Percentiles rank a stretch among this genome's conserved stretches.
Evolutionary conservation across 2,888 invertebrate species (phyloP).

Genomic region (Spodoptera exigua): DNA sequence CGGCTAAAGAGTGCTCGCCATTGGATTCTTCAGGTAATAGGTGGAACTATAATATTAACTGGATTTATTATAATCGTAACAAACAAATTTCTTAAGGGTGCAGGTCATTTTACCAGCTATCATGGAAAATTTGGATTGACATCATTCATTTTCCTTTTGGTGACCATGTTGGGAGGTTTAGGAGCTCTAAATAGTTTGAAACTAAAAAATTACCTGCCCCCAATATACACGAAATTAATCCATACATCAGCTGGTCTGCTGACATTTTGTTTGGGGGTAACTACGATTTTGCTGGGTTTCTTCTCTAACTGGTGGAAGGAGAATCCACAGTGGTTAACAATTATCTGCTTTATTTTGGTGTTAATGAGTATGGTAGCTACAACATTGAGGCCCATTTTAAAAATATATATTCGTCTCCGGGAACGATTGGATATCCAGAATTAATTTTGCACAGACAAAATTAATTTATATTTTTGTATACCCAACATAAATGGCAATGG

Average conservation of each 20-base stretch:
- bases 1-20: constrained; percentile 84
- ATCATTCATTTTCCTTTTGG: constrained; percentile 77
- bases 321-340: constrained; percentile 78
- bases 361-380: constrained; percentile 79
- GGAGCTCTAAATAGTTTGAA: constrained; percentile 83
- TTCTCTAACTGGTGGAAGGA: constrained; percentile 80
- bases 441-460: constrained; percentile 47
- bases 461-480: not conserved
- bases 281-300: constrained; percentile 78
- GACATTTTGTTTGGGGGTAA: constrained; percentile 80
- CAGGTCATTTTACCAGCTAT: constrained; percentile 76
- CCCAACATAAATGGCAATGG: not conserved
- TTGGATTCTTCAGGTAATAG: constrained; percentile 82
- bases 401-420: constrained; percentile 84
- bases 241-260: constrained; percentile 81
- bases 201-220: constrained; percentile 81
- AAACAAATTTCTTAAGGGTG: constrained; percentile 78
- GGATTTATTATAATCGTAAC: constrained; percentile 82
- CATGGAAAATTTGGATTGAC: constrained; percentile 85
- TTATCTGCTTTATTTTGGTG: constrained; percentile 74
- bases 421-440: constrained; percentile 81
- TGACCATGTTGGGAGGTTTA: constrained; percentile 82
- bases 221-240: constrained; percentile 83
- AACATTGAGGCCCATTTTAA: constrained; percentile 80
- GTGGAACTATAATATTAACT: constrained; percentile 68